A percentile compares a stretch with the other conserved stretches of the same genome.
These are phyloP conservation scores for Gulo gulo DNA, from an alignment of 2,113 vertebrate genomes.

Conservation along the genomic window DNA sequence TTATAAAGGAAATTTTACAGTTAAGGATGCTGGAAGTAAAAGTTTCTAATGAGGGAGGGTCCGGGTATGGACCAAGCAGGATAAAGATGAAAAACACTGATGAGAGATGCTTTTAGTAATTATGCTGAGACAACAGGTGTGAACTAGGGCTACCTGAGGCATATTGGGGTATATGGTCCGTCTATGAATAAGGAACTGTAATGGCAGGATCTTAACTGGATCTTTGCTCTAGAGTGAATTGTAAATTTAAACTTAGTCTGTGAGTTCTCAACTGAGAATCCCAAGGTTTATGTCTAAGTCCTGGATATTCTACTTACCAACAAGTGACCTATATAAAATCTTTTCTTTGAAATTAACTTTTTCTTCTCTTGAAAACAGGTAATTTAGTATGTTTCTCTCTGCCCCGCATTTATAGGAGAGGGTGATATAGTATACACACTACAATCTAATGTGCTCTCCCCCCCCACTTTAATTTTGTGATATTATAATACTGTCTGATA, in stretches of 20 bases:
- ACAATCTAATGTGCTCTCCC: neutral
- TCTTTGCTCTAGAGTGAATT: neutral
- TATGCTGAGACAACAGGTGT: neutral
- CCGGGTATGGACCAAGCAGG: neutral
- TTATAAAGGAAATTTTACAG: neutral
- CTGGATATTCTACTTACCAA: neutral
- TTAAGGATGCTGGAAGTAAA: neutral
- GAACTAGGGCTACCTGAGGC: neutral
- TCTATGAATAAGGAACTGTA: neutral
- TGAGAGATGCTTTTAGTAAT: neutral
- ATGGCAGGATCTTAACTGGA: neutral
- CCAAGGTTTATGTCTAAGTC: conserved; percentile 1
- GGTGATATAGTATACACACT: neutral
- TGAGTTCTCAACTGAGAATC: neutral
- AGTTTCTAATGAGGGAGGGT: neutral
- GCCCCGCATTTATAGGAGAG: neutral
- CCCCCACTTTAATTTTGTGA: neutral
- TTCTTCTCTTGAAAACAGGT: neutral
- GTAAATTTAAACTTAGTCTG: neutral
- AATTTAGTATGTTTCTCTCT: neutral
- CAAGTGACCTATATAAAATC: neutral
- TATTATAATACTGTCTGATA: neutral
- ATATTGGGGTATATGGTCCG: neutral
- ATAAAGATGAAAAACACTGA: neutral
- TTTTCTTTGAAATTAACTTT: neutral